These are phyloP conservation scores for Hymenopus coronatus DNA, from an alignment of 2,888 invertebrate genomes.

Conservation along the genomic window DNA sequence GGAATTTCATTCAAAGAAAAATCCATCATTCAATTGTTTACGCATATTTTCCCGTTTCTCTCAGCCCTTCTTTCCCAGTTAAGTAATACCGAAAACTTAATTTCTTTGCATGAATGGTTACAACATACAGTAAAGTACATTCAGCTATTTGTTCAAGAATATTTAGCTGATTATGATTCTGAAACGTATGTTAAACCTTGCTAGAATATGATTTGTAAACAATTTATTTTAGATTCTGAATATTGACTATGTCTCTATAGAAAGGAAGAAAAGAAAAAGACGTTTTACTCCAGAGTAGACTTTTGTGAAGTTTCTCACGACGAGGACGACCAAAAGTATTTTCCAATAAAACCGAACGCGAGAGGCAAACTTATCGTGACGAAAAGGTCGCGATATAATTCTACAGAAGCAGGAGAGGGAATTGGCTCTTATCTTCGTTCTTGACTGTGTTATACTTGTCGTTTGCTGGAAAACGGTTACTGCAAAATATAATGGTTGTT, in stretches of 20 bases:
- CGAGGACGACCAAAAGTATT: background rate
- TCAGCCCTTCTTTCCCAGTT: no score
- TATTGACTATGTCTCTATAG: background rate
- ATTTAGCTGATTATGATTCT: no score
- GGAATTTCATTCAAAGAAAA: no score
- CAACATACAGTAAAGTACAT: no score
- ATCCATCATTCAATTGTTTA: no score
- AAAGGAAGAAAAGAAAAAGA: background rate
- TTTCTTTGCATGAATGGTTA: no score
- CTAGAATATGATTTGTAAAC: no score
- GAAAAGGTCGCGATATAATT: background rate
- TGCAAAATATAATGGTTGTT: background rate
- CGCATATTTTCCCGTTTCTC: no score
- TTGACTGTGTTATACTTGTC: background rate
- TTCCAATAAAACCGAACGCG: background rate
- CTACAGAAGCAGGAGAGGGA: background rate
- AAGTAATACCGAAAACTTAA: no score
- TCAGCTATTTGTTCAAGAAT: no score
- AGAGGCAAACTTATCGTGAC: background rate
- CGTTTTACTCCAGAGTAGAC: background rate
- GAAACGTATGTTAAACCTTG: no score
- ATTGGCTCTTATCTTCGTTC: background rate
- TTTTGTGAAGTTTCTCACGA: background rate
- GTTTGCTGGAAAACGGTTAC: background rate
- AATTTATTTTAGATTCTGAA: no score